These are phyloP conservation scores for Parochlus steinenii DNA, from an alignment of 2,888 invertebrate genomes.

Conservation along the genomic window DNA sequence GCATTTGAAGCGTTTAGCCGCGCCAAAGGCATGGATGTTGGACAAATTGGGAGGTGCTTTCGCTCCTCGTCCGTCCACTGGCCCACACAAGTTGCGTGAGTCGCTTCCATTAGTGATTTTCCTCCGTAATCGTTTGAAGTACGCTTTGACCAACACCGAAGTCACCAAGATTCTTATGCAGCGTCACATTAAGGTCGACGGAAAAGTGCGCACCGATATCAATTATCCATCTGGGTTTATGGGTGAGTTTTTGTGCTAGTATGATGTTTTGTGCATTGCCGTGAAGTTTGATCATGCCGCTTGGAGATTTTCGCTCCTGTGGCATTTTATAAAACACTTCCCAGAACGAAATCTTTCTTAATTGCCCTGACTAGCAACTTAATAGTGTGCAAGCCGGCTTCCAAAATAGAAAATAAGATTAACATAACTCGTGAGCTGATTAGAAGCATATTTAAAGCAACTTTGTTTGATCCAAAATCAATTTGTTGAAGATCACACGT, in stretches of 20 bases:
- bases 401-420: slow-evolving; percentile 7
- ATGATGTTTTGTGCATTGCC: background rate
- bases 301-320: background rate
- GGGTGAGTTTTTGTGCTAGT: slow-evolving; percentile 50
- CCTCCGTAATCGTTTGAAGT: slow-evolving; percentile 92
- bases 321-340: slow-evolving; percentile 8
- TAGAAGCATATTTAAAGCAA: no score
- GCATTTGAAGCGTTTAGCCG: slow-evolving; percentile 97
- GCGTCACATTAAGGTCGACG: slow-evolving; percentile 93
- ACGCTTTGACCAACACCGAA: slow-evolving; percentile 91
- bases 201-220: slow-evolving; percentile 92
- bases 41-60: slow-evolving; percentile 97
- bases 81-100: slow-evolving; percentile 95
- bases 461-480: no score
- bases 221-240: slow-evolving; percentile 98
- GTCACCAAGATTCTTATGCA: slow-evolving; percentile 98
- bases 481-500: no score
- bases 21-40: slow-evolving; percentile 99
- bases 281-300: slow-evolving; percentile 7
- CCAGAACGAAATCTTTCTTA: slow-evolving; percentile 3
- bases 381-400: slow-evolving; percentile 4
- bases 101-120: slow-evolving; percentile 93
- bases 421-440: no score
- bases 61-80: slow-evolving; percentile 93
- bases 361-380: slow-evolving; percentile 7